These are phyloP conservation scores for Trematocara variabile DNA, from an alignment of 2,113 vertebrate species.

Conservation along the genomic window DNA sequence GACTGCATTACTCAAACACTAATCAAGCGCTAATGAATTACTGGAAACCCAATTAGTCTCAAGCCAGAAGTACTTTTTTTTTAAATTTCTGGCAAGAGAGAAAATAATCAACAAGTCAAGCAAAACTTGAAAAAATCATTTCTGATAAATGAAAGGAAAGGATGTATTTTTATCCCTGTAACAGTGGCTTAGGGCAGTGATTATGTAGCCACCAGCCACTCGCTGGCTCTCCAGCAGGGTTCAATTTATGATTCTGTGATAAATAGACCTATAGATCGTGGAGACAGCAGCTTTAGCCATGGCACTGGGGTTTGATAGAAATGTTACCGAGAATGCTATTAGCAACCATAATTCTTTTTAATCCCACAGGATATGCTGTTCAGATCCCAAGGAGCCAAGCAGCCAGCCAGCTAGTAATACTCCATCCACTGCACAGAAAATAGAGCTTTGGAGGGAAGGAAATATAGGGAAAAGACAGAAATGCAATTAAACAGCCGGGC, in stretches of 20 bases:
- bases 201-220: background rate
- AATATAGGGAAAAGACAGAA: background rate
- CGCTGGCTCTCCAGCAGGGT: background rate
- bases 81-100: background rate
- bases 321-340: slow-evolving; percentile 25
- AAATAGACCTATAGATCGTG: slow-evolving; percentile 42
- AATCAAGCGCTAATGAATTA: background rate
- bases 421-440: background rate
- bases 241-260: slow-evolving; percentile 44
- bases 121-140: background rate
- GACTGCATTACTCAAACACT: background rate
- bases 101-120: background rate
- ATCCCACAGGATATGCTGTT: slow-evolving; percentile 4
- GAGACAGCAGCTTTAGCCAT: slow-evolving; percentile 21
- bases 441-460: background rate
- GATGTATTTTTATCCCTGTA: background rate
- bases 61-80: background rate
- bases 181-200: background rate
- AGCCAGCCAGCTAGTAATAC: background rate
- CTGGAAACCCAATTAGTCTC: background rate
- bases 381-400: background rate
- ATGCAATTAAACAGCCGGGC: slow-evolving; percentile 24
- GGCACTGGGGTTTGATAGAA: slow-evolving; percentile 38
- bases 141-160: background rate
- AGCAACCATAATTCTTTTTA: slow-evolving; percentile 35